Base-by-base conservation (phyloP, 1,140 invertebrate genomes). In the Ips nitidus region DNA sequence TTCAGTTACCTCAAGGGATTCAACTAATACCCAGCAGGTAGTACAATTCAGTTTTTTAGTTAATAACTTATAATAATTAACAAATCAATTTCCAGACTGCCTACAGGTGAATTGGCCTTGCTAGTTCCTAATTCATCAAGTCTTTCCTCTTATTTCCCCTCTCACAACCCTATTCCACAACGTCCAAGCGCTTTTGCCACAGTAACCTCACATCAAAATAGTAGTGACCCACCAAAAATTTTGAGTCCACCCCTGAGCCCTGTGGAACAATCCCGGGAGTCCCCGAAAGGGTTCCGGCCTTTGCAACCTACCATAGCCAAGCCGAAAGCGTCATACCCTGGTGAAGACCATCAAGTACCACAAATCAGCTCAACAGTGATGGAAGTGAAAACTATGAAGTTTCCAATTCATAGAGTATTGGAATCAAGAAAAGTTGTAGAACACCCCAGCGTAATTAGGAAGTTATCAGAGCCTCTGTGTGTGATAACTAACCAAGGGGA, bases 91-190 rank as follows among this genome's bases (percentile, higher is more conserved):
- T 61, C 39, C 55, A 69, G 78, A 69, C 77, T 90, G 8, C 84
- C 87, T 1, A 86, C 82, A 1, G 88, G 87, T 1, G 88, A 89
- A 64, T 73, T 89, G 8, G 87, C 88, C 0, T 83, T 90, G 6
- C 71, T 90, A 22, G 80, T 90, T 0, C 88, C 86, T 4, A 81
- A 81, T 59, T 77, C 76, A 2, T 77, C 70, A 38, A 78, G 75
- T 60, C 53, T 76, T 38, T 73, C 75, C 38, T 55, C 53, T 22
- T 79, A 76, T 68, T 79, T 77, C 52, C 73, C 75, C 3, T 38
- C 67, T 6, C 57, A 42, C 3, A 61, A 60, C 7, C 56, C 38
- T 6, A 22, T 22, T 22, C 64, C 55, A 8, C 64, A 72, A 59
- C 70, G 77, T 70, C 63, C 74, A n/a, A 80, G 78, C 62, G 79